phyloP scores from a whole-genome alignment of 2,797 vertebrate species.

The Borostomias antarcticus region DNA sequence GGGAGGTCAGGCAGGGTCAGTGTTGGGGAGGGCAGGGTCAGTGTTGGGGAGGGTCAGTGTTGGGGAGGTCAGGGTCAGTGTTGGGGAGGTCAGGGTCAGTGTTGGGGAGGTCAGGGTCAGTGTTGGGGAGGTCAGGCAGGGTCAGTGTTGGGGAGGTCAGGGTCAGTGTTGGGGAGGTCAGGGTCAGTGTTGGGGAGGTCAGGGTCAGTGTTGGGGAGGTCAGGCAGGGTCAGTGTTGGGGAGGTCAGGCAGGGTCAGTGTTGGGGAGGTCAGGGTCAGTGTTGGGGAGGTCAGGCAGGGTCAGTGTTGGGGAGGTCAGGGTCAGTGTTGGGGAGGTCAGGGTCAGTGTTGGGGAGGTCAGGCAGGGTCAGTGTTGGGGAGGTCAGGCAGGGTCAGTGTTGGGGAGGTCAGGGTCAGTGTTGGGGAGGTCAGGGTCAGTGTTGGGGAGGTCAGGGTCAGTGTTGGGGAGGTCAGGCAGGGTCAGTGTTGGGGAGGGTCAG shows the following conservation, averaged over 20 bases:
- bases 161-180: too few species aligned
- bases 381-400: neutral
- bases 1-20: conserved; percentile 62
- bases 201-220: neutral
- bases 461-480: too few species aligned
- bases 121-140: neutral
- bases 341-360: neutral
- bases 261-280: neutral
- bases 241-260: neutral
- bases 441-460: neutral
- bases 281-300: neutral
- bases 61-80: neutral
- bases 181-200: too few species aligned
- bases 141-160: neutral
- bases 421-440: conserved; percentile 5
- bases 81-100: conserved; percentile 61
- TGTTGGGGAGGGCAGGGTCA: conserved; percentile 59
- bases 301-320: neutral
- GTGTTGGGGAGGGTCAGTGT: conserved; percentile 36
- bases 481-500: neutral
- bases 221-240: too few species aligned
- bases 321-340: neutral
- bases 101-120: neutral
- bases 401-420: too few species aligned
- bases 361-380: too few species aligned